These are phyloP conservation scores for Plagodis pulveraria DNA, from an alignment of 2,888 invertebrate genomes.

Conservation along the genomic window DNA sequence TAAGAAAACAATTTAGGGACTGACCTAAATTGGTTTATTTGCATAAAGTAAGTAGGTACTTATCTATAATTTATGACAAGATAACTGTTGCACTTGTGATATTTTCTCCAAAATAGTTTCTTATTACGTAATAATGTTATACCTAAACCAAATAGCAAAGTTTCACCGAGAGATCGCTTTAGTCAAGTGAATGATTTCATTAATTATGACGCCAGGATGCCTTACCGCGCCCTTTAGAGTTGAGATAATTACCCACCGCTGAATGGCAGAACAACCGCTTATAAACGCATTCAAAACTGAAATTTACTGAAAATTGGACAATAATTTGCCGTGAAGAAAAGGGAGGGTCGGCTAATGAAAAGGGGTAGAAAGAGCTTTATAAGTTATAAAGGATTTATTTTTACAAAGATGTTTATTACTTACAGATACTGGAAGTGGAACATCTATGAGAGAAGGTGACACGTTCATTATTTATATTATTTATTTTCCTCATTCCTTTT, in stretches of 20 bases:
- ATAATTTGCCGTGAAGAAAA: slow-evolving; percentile 23
- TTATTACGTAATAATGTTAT: not conserved
- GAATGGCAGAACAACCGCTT: slow-evolving; percentile 35
- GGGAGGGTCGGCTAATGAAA: slow-evolving; percentile 7
- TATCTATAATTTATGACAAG: no score
- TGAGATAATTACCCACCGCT: slow-evolving; percentile 30
- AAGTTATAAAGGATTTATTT: not conserved
- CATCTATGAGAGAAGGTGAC: no score
- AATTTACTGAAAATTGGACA: slow-evolving; percentile 33
- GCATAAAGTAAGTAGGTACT: no score
- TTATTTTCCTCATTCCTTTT: no score
- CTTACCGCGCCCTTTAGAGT: slow-evolving; percentile 1
- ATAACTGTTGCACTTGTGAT: no score
- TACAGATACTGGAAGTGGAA: no score
- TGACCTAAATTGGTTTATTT: no score
- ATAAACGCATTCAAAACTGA: slow-evolving; percentile 21
- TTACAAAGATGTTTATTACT: no score
- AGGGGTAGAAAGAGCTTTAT: not conserved
- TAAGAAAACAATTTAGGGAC: no score
- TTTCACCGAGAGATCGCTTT: slow-evolving; percentile 44
- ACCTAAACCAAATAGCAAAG: slow-evolving; percentile 45
- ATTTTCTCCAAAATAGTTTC: no score
- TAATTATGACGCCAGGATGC: slow-evolving; percentile 55
- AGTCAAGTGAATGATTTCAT: slow-evolving; percentile 59
- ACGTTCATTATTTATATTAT: no score